These are phyloP conservation scores for Eolophus roseicapilla DNA, from an alignment of 2,113 vertebrate species.

Conservation along the genomic window DNA sequence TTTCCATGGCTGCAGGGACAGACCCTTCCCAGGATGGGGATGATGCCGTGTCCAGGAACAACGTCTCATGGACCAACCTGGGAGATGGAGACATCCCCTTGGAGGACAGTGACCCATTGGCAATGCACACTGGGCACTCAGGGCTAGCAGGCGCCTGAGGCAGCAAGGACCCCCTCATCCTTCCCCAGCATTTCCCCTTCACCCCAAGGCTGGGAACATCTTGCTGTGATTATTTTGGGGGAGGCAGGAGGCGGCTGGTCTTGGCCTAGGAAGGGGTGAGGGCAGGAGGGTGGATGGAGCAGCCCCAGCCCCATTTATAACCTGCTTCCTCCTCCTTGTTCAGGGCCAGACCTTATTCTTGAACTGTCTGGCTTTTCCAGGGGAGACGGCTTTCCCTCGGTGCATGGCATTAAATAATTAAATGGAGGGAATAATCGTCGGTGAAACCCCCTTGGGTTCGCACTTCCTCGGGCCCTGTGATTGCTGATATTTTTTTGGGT, in stretches of 20 bases:
- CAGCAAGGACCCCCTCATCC: neutral
- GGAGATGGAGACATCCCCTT: neutral
- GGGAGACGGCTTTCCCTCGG: neutral
- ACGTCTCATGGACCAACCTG: neutral
- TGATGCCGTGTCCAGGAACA: neutral
- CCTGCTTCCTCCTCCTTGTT: conserved; percentile 14
- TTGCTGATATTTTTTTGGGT: conserved; percentile 75
- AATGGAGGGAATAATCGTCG: conserved; percentile 63
- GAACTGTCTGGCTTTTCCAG: conserved; percentile 60
- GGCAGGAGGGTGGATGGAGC: neutral
- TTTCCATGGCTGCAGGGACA: fast-evolving
- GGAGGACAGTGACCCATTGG: neutral
- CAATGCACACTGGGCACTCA: fast-evolving
- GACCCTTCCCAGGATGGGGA: neutral
- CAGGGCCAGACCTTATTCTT: conserved; percentile 57
- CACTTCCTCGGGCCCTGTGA: conserved; percentile 71
- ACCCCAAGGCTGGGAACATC: neutral
- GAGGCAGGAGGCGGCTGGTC: neutral
- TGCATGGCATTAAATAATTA: conserved; percentile 72
- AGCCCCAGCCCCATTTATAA: neutral
- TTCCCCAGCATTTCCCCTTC: neutral
- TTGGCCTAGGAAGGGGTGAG: neutral
- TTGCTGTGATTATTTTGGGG: conserved; percentile 39
- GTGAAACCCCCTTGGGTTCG: conserved; percentile 62
- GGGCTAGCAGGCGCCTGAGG: fast-evolving